Percentiles rank a stretch among this genome's conserved stretches.
Evolutionary conservation across 1,140 invertebrate species (phyloP).

Genomic region (Neodiprion virginianus): DNA sequence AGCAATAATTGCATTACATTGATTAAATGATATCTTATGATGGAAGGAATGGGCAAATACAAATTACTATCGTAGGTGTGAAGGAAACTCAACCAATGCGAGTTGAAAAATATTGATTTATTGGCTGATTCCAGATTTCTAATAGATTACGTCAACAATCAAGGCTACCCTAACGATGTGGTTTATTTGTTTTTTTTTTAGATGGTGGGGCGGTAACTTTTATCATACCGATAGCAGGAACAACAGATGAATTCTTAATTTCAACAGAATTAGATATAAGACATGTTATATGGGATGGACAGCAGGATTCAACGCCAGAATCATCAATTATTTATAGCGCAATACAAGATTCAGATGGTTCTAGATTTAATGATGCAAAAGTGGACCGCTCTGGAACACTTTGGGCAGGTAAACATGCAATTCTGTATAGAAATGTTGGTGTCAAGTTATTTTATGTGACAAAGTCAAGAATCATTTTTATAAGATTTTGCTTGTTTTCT

Average conservation of each 20-base stretch:
- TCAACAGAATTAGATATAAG: conserved; percentile 21
- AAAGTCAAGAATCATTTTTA: too few species aligned
- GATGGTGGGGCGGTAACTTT: conserved; percentile 16
- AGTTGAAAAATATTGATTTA: too few species aligned
- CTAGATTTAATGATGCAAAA: conserved; percentile 22
- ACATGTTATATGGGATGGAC: conserved; percentile 21
- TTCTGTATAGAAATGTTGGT: not conserved
- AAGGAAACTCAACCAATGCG: too few species aligned
- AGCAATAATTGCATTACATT: too few species aligned
- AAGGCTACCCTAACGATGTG: too few species aligned
- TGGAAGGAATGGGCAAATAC: too few species aligned
- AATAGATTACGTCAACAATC: too few species aligned
- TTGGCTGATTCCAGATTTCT: too few species aligned
- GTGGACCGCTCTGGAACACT: conserved; percentile 1
- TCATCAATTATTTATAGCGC: conserved; percentile 18
- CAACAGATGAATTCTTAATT: conserved; percentile 16
- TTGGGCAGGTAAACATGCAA: conserved; percentile 8
- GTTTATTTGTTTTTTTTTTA: not conserved
- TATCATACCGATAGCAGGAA: conserved; percentile 18
- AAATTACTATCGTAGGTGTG: too few species aligned
- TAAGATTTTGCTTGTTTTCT: too few species aligned
- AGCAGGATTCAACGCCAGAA: conserved; percentile 17
- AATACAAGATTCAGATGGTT: conserved; percentile 10
- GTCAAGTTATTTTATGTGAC: too few species aligned
- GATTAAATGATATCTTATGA: too few species aligned